Base-by-base conservation (phyloP, 2,797 vertebrate genomes). In the Takifugu rubripes region DNA sequence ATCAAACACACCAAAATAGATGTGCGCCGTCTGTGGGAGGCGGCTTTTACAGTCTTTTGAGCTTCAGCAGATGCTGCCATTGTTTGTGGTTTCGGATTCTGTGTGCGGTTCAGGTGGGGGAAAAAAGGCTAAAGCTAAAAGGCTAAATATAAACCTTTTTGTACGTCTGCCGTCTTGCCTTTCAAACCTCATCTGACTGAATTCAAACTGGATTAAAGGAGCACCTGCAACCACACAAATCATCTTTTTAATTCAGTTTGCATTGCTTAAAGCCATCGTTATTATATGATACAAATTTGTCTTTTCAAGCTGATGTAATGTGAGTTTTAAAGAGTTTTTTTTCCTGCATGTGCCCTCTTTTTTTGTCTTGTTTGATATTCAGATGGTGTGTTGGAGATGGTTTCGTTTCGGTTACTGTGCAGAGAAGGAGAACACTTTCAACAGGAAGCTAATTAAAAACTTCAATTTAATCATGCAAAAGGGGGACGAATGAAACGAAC, bases 381-480 rank as follows among this genome's bases (percentile, higher is more conserved):
- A 72, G 75, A 61, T 10, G 52, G 52, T 53, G 12, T 68, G 68
- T 54, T 54, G 43, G 8, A 55, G 11, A 63, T 64, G 68, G 51
- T 77, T 76, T 64, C 60, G 82, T 87, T 86, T 84, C 73, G 65
- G 78, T 75, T 63, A 56, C 64, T 42, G 64, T 58, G 62, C 56
- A 62, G 64, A 56, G 61, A 69, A 14, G 24, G 53, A 42, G 63
- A 69, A 67, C 64, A 56, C 58, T 72, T 64, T 81, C 16, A 40
- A 60, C 61, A 72, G 64, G 53, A 62, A 83, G 70, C 70, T 87
- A 70, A 91, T 90, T 89, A 89, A 87, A 88, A 79, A 61, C 75
- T 73, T 73, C 69, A 79, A 87, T 89, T 86, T 82, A 84, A 84
- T 64, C 54, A 63, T 15, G 60, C 48, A 70, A 66, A 77, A 80